Evolutionary conservation across 2,113 vertebrate species (phyloP), one percentile per base, ranked within the genome.

Genomic region (Gadus macrocephalus): DNA sequence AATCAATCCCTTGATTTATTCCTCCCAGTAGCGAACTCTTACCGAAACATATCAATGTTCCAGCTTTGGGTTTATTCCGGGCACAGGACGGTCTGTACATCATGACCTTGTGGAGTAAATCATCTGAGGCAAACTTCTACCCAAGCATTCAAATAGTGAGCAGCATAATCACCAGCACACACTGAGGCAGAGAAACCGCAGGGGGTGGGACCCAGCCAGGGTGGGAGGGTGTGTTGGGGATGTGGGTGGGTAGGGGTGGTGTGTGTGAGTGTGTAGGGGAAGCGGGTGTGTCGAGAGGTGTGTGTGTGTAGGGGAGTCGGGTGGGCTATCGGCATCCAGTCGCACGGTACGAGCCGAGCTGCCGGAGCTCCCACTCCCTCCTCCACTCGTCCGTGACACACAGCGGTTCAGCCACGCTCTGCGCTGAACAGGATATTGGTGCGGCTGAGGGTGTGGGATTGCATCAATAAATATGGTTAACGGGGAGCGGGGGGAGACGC

Each of bases 381-480:
- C 71, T 76, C 84, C 25, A 2, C 25, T 25, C 25, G 2, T 77
- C 69, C 73, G 71, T 67, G 67, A 71, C 75, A 85, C 74, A 77
- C 79, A 69, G 78, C 85, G 74, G 58, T 71, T 76, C 64, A 15
- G 78, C 70, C 72, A 75, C 73, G 77, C 76, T 77, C 71, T 15
- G 68, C 64, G 75, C 27, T 71, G 73, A 56, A 0, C 67, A 65
- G 64, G 81, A 73, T 73, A 70, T 49, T 49, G 42, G 42, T 49
- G 42, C 12, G 42, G 42, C 3, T 42, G 42, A 16, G 19, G 75
- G 60, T 83, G 81, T 88, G 79, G 66, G 85, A 87, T 86, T 72
- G 75, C 76, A 68, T 68, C 79, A 85, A 83, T 84, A 88, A 85
- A 83, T 84, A 74, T 73, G 64, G 69, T 76, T 82, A 83, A 84